Conservation (phyloP, 1,140 invertebrate genomes). For the Helicoverpa armigera region DNA sequence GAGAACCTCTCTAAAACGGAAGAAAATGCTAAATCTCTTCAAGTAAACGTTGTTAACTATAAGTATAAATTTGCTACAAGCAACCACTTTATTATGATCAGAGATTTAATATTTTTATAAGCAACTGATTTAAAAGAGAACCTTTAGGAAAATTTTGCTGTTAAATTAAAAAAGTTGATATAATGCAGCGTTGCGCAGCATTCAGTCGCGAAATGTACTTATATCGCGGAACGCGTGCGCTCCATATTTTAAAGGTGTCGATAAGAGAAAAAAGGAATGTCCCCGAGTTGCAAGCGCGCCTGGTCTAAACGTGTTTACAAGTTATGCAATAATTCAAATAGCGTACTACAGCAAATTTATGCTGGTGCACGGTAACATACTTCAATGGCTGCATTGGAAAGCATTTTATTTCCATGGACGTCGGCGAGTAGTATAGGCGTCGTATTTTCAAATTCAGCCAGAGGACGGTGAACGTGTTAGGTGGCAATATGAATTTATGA, state of each 20-base stretch:
- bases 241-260: constrained; percentile 65
- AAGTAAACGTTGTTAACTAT: constrained; percentile 30
- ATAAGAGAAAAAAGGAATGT: constrained; percentile 71
- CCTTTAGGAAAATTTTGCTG: neutral
- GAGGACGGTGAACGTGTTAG: constrained; percentile 70
- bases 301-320: constrained; percentile 82
- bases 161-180: constrained; percentile 40
- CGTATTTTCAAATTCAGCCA: constrained; percentile 75
- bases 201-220: constrained; percentile 46
- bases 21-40: constrained; percentile 33
- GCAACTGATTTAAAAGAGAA: constrained; percentile 3
- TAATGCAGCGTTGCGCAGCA: constrained; percentile 32
- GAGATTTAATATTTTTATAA: constrained; percentile 27
- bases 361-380: constrained; percentile 80
- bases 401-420: constrained; percentile 83
- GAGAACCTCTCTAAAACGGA: constrained; percentile 43
- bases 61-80: constrained; percentile 10
- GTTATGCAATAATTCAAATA: constrained; percentile 85
- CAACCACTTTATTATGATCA: constrained; percentile 31
- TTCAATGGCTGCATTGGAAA: constrained; percentile 83
- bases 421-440: constrained; percentile 65
- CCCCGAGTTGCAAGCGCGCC: constrained; percentile 65
- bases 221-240: constrained; percentile 52
- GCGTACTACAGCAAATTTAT: constrained; percentile 81
- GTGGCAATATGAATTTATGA: constrained; percentile 81